Base-by-base conservation (phyloP, 2,888 invertebrate genomes). In the Bibio marci region DNA sequence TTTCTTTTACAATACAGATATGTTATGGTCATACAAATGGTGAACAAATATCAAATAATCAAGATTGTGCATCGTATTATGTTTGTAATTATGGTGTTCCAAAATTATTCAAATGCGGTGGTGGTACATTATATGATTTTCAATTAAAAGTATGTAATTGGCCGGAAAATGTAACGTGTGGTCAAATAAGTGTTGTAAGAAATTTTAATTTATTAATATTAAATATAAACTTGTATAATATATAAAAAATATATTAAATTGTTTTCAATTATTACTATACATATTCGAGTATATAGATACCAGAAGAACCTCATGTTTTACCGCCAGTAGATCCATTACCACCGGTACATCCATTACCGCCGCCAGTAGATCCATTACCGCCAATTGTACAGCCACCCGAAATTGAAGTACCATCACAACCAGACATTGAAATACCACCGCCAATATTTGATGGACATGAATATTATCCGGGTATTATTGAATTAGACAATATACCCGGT, bases 51-150 rank as follows among this genome's bases (percentile, higher is more conserved):
- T 43, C 52, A 1, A 54, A 58, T 48, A 56, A 55, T 0, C 14
- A 41, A 8, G 53, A 57, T 28, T 59, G 59, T 34, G 44, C 39
- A 13, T 50, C 53, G 3, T 59, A 50, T 43, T 55, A 53, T 41
- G 45, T 46, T 3, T 59, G 59, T 40, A 14, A 41, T 39, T 22
- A 40, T 8, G 38, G 50, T 4, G 11, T 14, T 7, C 49, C 56
- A 2, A 42, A 43, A 6, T 39, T 52, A 8, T 41, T 46, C 2
- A 46, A 49, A 31, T 59, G 59, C 40, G 44, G 45, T 7, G 30
- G 26, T 17, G 53, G 52, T 3, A 42, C 55, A 8, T 47, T 53
- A 28, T 59, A 54, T 30, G 53, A 59, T 47, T 45, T 41, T 0
- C 22, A 32, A 3, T 41, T 43, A 2, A 44, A 46, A 30, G 44